Conservation (phyloP, 2,888 invertebrate genomes). For the Reticulitermes lucifugus region DNA sequence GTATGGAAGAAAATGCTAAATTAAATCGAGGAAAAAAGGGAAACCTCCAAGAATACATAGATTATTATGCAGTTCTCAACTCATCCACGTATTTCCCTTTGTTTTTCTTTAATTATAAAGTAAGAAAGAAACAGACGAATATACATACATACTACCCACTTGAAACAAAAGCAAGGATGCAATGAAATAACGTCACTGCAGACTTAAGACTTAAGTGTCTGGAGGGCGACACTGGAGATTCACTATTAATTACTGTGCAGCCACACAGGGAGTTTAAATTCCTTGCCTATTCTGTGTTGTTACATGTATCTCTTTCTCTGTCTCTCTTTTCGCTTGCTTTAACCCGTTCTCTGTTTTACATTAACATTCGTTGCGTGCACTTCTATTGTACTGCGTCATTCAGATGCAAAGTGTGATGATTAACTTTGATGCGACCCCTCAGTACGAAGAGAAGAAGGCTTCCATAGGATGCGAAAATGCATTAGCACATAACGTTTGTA, state of each 20-base stretch:
- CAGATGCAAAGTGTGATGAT: slow-evolving; percentile 30
- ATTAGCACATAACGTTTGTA: too few species aligned
- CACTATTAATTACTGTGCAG: slow-evolving; percentile 1
- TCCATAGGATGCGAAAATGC: neutral
- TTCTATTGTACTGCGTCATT: slow-evolving; percentile 22
- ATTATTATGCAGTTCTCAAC: neutral
- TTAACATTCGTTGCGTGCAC: slow-evolving; percentile 35
- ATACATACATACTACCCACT: neutral
- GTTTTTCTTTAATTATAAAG: neutral
- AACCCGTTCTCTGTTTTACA: slow-evolving; percentile 26
- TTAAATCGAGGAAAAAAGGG: neutral
- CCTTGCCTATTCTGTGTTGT: neutral
- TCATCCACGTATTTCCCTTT: neutral
- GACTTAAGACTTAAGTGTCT: slow-evolving; percentile 3
- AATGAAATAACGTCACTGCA: neutral
- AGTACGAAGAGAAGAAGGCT: neutral
- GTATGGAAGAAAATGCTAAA: neutral
- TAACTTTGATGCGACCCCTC: slow-evolving; percentile 14
- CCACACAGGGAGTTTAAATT: slow-evolving; percentile 6
- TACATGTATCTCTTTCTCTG: neutral
- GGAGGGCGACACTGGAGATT: neutral
- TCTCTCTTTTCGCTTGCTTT: slow-evolving; percentile 19
- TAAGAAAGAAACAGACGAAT: slow-evolving; percentile 1
- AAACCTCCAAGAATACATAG: neutral
- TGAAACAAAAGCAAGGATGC: neutral